These are phyloP conservation scores for Rhagoletis pomonella DNA, from an alignment of 1,140 invertebrate species.

Conservation along the genomic window DNA sequence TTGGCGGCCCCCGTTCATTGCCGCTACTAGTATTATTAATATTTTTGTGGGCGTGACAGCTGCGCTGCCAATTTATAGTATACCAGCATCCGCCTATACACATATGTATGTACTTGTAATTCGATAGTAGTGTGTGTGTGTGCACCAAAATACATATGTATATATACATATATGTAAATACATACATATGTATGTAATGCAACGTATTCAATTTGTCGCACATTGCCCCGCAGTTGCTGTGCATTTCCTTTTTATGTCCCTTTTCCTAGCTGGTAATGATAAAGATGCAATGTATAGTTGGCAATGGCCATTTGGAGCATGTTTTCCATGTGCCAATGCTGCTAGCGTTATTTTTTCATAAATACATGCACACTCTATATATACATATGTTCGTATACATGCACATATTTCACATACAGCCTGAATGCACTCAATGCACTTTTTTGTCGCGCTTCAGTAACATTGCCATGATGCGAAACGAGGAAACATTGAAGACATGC, in stretches of 20 bases:
- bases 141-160: not conserved
- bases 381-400: not conserved
- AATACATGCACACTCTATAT: not conserved
- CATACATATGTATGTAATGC: not conserved
- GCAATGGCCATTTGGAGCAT: not conserved
- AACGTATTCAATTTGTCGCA: slow-evolving; percentile 20
- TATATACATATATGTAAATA: not conserved
- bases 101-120: not conserved
- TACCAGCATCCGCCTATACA: not conserved
- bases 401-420: not conserved
- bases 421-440: not conserved
- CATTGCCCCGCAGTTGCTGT: not conserved
- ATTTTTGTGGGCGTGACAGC: slow-evolving; percentile 41
- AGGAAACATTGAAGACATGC: not conserved
- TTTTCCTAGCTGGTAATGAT: not conserved
- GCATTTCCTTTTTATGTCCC: not conserved
- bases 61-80: slow-evolving; percentile 30
- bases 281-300: not conserved
- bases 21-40: slow-evolving; percentile 24
- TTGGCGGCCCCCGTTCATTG: not conserved
- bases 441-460: slow-evolving; percentile 7
- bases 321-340: not conserved
- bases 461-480: slow-evolving; percentile 11
- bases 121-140: too few species aligned
- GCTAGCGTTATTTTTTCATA: not conserved